Conservation (phyloP, 2,797 vertebrate species). For the Eulemur albifrons region DNA sequence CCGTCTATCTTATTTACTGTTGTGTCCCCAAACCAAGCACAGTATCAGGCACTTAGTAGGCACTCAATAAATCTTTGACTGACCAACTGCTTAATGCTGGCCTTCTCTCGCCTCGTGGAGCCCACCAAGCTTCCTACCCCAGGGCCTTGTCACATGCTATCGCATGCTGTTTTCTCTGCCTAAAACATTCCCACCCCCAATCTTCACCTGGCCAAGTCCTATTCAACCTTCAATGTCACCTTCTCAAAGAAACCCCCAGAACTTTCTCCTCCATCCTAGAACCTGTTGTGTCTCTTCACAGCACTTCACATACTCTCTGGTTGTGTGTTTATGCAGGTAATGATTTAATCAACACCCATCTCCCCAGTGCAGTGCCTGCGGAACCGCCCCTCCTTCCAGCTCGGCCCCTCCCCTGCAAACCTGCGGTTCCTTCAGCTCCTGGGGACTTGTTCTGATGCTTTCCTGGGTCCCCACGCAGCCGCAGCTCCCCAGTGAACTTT, state of each 20-base stretch:
- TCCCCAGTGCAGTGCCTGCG: fast-evolving
- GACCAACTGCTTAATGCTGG: neutral
- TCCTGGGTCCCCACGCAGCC: neutral
- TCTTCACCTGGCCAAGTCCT: neutral
- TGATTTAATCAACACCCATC: neutral
- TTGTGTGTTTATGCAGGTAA: neutral
- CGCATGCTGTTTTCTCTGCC: neutral
- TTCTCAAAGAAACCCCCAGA: slow-evolving; percentile 27
- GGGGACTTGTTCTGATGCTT: neutral
- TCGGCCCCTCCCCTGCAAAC: neutral
- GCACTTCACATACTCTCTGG: neutral
- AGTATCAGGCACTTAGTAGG: neutral
- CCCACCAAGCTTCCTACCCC: neutral
- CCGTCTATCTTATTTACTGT: neutral
- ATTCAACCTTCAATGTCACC: neutral
- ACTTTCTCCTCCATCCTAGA: neutral
- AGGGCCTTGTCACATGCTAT: neutral
- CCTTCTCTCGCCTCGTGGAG: neutral
- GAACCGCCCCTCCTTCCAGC: neutral
- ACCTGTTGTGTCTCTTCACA: neutral
- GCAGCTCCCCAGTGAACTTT: neutral
- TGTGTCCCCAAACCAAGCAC: neutral
- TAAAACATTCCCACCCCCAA: neutral
- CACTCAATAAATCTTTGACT: neutral
- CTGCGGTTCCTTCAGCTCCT: neutral